Evolutionary conservation across 2,888 invertebrate species (phyloP), one percentile per base, ranked within the genome.

Genomic region (Stenodera caucasica): DNA sequence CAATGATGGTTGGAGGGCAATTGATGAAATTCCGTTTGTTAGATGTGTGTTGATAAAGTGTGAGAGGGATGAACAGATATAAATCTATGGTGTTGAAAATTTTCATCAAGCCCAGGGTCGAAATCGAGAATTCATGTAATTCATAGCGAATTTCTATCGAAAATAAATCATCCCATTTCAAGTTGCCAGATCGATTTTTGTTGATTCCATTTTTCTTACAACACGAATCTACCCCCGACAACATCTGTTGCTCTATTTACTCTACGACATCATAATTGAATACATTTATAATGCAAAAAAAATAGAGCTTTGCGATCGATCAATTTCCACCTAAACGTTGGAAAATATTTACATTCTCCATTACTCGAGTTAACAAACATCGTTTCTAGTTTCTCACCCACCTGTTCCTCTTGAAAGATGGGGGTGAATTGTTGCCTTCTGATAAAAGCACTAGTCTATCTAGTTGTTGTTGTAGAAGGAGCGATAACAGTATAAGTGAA

Each of bases 221-320:
- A 40, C 18, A 18, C 35, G 35, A n/a, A n/a, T n/a, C n/a, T n/a
- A n/a, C n/a, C n/a, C 11, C 37, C 37, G 29, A 40, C 1, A 40
- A 40, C 37, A 40, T 40, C 18, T 40, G 37, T 40, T 40, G 37
- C 37, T 40, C 37, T 18, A 40, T 40, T 40, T 40, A 9, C 15
- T 18, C 15, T 2, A 35, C 35, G 18, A 40, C 37, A 40, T 9
- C n/a, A n/a, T n/a, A n/a, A n/a, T n/a, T n/a, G n/a, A n/a, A n/a
- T n/a, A n/a, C n/a, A n/a, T n/a, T n/a, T n/a, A n/a, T n/a, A n/a
- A n/a, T n/a, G n/a, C n/a, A n/a, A 30, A 6, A 30, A 30, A 18
- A 15, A 40, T 2, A 18, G 18, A 40, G 37, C 8, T 15, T 0
- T 9, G 2, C 33, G 37, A 40, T 40, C 37, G 37, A 40, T 40